These are phyloP conservation scores for Aulostomus chinensis DNA, from an alignment of 2,797 vertebrate species.

Conservation along the genomic window DNA sequence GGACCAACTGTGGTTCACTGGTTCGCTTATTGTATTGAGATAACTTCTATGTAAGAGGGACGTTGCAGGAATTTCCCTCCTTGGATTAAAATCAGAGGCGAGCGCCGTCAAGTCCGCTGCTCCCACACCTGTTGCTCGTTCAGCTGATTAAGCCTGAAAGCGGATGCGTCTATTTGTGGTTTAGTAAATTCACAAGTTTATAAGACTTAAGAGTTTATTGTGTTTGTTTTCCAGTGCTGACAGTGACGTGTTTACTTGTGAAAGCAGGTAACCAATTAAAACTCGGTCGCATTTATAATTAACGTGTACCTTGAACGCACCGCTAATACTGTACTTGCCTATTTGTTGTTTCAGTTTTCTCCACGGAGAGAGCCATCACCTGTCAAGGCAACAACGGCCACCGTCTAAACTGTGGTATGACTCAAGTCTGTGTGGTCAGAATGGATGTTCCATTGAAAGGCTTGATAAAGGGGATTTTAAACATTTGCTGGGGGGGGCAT, in stretches of 20 bases:
- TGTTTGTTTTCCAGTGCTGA: conserved; percentile 34
- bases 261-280: conserved; percentile 36
- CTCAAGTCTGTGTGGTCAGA: not conserved
- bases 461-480: too few relatives aligned
- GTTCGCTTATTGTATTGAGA: too few relatives aligned
- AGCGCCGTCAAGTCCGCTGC: too few relatives aligned
- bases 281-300: not conserved
- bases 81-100: too few relatives aligned
- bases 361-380: conserved; percentile 31
- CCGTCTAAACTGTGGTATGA: conserved; percentile 57
- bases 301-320: not conserved
- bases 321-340: not conserved
- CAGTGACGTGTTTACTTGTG: conserved; percentile 9
- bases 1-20: too few relatives aligned
- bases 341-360: not conserved
- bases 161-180: not conserved
- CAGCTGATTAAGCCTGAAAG: too few relatives aligned
- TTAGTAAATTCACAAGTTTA: too few relatives aligned
- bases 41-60: too few relatives aligned
- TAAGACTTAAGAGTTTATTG: not conserved
- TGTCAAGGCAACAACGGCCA: conserved; percentile 30
- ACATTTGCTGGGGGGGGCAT: too few relatives aligned
- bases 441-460: not conserved
- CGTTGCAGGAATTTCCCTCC: too few relatives aligned
- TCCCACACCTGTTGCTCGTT: too few relatives aligned